A percentile compares a stretch with the other conserved stretches of the same genome.
Evolutionary conservation across 2,113 vertebrate genomes (phyloP).

Genomic region (Proteles cristata): DNA sequence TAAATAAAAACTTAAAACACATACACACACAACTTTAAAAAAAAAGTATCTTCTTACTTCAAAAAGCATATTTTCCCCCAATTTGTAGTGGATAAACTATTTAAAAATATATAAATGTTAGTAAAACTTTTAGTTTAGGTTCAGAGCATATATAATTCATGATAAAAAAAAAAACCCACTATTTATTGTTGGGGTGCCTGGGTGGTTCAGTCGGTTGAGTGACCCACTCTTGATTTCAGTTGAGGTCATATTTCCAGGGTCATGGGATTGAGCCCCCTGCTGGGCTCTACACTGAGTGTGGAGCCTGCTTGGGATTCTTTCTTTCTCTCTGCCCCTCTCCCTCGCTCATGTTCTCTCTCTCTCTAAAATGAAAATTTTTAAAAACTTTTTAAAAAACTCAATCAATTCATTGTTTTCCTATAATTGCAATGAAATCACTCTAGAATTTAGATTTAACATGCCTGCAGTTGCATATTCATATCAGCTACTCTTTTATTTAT

Average conservation of each 20-base stretch:
- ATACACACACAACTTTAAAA: too few species aligned
- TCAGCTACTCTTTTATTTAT: not conserved
- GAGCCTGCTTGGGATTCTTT: too few species aligned
- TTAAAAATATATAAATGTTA: not conserved
- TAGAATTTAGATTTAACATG: not conserved
- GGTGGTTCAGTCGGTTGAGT: too few species aligned
- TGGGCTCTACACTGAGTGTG: too few species aligned
- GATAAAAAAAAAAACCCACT: not conserved
- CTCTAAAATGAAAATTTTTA: too few species aligned
- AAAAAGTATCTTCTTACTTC: not conserved
- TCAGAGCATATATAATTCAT: conserved; percentile 12
- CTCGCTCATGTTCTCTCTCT: too few species aligned
- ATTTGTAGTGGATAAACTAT: not conserved
- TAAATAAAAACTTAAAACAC: not conserved
- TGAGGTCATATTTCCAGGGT: too few species aligned
- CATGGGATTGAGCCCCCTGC: too few species aligned
- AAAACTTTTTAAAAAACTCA: too few species aligned
- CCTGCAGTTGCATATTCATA: not conserved
- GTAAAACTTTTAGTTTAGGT: not conserved
- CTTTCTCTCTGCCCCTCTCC: too few species aligned
- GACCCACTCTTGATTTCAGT: too few species aligned
- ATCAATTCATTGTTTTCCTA: not conserved
- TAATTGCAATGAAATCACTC: not conserved
- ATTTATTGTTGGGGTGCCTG: too few species aligned
- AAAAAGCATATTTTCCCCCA: not conserved